Evolutionary conservation across 2,113 vertebrate species (phyloP).

Genomic region (Dasyurus viverrinus): DNA sequence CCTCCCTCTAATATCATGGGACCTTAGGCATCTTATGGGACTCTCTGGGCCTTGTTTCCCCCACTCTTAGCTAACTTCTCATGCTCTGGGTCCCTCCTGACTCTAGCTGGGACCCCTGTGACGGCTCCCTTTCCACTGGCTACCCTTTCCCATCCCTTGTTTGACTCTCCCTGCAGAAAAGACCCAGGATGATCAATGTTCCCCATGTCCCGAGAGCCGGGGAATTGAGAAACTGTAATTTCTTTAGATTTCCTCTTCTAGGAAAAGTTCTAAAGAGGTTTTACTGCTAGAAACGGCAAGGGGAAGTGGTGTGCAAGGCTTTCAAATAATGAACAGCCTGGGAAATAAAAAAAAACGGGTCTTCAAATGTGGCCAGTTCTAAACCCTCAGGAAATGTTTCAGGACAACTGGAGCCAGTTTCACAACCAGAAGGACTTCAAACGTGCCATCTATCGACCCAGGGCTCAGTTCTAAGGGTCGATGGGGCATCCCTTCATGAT

Average conservation of each 20-base stretch:
- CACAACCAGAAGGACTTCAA: neutral
- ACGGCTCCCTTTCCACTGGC: neutral
- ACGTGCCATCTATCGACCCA: too few relatives aligned
- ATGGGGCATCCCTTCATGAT: neutral
- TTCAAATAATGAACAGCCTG: neutral
- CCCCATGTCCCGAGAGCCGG: neutral
- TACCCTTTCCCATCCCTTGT: accelerated
- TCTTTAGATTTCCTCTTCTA: neutral
- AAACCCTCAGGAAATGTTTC: neutral
- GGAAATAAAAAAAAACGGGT: neutral
- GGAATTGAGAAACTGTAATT: neutral
- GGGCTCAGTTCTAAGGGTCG: neutral
- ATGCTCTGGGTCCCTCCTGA: too few relatives aligned
- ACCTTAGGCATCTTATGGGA: neutral
- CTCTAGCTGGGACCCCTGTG: neutral
- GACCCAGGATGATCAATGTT: accelerated
- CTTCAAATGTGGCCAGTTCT: neutral
- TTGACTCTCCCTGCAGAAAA: neutral
- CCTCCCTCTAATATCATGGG: neutral
- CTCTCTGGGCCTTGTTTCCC: neutral
- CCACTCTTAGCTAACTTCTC: neutral
- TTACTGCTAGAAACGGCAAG: neutral
- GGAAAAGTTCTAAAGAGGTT: neutral
- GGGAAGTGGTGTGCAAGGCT: neutral
- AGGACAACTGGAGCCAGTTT: neutral